Conservation (phyloP, 2,888 invertebrate genomes). For the Sympetrum striolatum region DNA sequence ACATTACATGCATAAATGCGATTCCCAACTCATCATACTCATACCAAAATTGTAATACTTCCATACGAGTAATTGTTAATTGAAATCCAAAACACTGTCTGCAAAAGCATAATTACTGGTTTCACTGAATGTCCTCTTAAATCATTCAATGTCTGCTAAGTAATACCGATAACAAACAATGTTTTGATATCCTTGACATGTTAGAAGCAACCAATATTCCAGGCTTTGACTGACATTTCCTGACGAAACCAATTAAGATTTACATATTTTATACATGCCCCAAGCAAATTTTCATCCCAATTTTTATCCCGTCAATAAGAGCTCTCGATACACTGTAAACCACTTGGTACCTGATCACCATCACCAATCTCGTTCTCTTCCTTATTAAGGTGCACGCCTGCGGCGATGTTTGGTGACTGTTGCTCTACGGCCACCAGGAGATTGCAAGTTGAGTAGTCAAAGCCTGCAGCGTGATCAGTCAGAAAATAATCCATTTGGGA, state of each 20-base stretch:
- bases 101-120: neutral
- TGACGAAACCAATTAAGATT: neutral
- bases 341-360: conserved; percentile 87
- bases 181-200: neutral
- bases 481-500: conserved; percentile 33
- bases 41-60: neutral
- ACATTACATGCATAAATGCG: neutral
- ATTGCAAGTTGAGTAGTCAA: conserved; percentile 99
- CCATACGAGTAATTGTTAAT: neutral
- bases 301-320: conserved; percentile 5
- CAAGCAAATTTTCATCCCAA: conserved; percentile 14
- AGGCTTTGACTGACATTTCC: conserved; percentile 37
- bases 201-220: conserved; percentile 16
- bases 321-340: conserved; percentile 35
- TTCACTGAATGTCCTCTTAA: neutral
- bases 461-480: conserved; percentile 68
- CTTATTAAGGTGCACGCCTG: conserved; percentile 89
- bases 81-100: neutral
- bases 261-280: conserved; percentile 32
- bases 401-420: conserved; percentile 94
- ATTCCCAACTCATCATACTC: neutral
- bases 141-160: neutral
- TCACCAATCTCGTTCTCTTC: conserved; percentile 93
- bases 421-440: conserved; percentile 97
- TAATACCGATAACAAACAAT: neutral